Conservation (phyloP, 2,113 vertebrate species). For the Megalops atlanticus region DNA sequence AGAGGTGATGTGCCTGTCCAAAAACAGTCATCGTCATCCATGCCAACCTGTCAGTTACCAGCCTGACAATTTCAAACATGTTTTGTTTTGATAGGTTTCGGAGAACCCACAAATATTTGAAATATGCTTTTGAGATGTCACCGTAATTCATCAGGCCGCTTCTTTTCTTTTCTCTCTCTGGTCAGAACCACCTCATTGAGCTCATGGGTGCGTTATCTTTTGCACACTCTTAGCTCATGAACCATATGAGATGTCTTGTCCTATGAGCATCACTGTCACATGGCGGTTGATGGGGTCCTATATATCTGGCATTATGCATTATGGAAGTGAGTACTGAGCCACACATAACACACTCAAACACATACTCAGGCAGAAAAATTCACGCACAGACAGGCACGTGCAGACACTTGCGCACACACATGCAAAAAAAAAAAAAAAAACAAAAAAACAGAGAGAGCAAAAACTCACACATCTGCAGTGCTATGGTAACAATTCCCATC, state of each 20-base stretch:
- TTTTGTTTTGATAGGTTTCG: slow-evolving; percentile 5
- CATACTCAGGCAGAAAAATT: neutral
- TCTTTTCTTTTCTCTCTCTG: neutral
- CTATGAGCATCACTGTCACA: neutral
- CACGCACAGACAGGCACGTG: neutral
- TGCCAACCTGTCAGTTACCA: neutral
- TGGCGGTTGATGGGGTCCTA: neutral
- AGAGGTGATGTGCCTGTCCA: neutral
- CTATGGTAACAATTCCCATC: slow-evolving; percentile 34
- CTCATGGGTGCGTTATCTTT: slow-evolving; percentile 5
- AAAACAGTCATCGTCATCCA: neutral
- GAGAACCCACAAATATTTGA: slow-evolving; percentile 16
- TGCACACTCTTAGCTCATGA: neutral
- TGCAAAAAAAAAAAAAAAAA: neutral
- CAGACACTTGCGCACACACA: neutral
- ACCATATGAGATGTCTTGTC: slow-evolving; percentile 8
- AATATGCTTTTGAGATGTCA: slow-evolving; percentile 15
- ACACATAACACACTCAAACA: neutral
- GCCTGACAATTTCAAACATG: neutral
- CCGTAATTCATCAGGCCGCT: neutral
- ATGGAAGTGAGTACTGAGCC: neutral
- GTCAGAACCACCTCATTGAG: neutral
- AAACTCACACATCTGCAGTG: neutral
- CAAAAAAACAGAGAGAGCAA: neutral
- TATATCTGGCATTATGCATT: neutral